Conservation (phyloP, 2,888 invertebrate genomes). For the Dastarcus helophoroides region DNA sequence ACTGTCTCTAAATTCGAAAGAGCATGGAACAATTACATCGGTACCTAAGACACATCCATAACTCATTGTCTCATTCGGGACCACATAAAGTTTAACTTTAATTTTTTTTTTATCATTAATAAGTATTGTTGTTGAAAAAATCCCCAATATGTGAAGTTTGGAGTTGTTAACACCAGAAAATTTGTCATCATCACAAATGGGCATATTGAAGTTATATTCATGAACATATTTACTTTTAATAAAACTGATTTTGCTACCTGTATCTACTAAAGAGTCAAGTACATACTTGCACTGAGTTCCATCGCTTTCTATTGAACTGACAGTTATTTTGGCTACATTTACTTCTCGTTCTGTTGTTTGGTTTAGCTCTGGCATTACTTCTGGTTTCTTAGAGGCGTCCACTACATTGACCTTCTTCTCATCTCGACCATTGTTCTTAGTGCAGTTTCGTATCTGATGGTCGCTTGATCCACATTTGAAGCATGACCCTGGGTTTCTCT, state of each 20-base stretch:
- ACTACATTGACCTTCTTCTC: neutral
- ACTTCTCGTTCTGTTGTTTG: too few species aligned
- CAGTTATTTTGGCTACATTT: too few species aligned
- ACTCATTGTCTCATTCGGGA: slow-evolving; percentile 11
- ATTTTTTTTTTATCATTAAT: neutral
- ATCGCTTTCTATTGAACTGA: too few species aligned
- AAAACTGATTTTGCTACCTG: slow-evolving; percentile 6
- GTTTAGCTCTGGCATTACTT: too few species aligned
- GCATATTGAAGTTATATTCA: neutral
- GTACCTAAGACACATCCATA: slow-evolving; percentile 8
- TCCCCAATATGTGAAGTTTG: slow-evolving; percentile 5
- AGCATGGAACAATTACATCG: slow-evolving; percentile 8
- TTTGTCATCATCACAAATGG: neutral
- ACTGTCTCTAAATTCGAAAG: neutral
- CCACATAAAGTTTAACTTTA: slow-evolving; percentile 10
- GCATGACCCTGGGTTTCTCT: slow-evolving; percentile 1
- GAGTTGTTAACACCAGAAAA: neutral
- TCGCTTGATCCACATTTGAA: slow-evolving; percentile 1
- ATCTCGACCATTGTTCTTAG: too few species aligned
- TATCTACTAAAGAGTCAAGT: slow-evolving; percentile 1
- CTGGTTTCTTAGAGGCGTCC: too few species aligned
- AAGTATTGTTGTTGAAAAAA: neutral
- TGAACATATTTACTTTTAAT: slow-evolving; percentile 1
- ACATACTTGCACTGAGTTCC: slow-evolving; percentile 2
- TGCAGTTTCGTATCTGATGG: neutral